A percentile compares a stretch with the other conserved stretches of the same genome.
These are phyloP conservation scores for Leuciscus idus DNA, from an alignment of 2,113 vertebrate genomes.

Conservation along the genomic window DNA sequence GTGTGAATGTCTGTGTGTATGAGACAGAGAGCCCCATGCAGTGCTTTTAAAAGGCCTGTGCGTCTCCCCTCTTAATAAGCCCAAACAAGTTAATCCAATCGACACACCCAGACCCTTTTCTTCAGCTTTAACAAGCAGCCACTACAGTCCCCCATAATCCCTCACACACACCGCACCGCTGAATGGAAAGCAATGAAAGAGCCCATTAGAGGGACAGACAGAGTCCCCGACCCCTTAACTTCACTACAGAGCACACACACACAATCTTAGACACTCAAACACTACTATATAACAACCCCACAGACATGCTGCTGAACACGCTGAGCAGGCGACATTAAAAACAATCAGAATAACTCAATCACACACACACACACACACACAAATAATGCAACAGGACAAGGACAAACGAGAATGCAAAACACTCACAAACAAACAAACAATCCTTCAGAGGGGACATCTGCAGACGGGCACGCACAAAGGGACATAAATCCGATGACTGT, in stretches of 20 bases:
- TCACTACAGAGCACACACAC: background rate
- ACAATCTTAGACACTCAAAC: background rate
- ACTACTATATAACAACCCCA: background rate
- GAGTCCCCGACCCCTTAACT: slow-evolving; percentile 22
- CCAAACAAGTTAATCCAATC: slow-evolving; percentile 85
- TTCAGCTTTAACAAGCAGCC: slow-evolving; percentile 76
- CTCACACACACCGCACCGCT: slow-evolving; percentile 53
- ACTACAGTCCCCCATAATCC: slow-evolving; percentile 72
- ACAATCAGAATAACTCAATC: slow-evolving; percentile 9
- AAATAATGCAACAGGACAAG: slow-evolving; percentile 14
- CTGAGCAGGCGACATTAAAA: background rate
- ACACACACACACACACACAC: background rate
- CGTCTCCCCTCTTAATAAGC: slow-evolving; percentile 80
- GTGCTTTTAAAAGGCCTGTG: slow-evolving; percentile 78
- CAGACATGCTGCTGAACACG: background rate
- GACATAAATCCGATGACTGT: slow-evolving; percentile 77
- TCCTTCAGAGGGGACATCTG: slow-evolving; percentile 67
- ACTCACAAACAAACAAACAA: slow-evolving; percentile 69
- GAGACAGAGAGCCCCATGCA: slow-evolving; percentile 67
- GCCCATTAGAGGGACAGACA: slow-evolving; percentile 35
- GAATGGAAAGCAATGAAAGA: slow-evolving; percentile 49
- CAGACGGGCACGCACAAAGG: slow-evolving; percentile 69
- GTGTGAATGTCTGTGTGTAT: slow-evolving; percentile 26
- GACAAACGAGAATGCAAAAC: slow-evolving; percentile 36
- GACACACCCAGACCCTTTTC: slow-evolving; percentile 78